A percentile compares a stretch with the other conserved stretches of the same genome.
phyloP scores from a whole-genome alignment of 37 sponge, comb jelly and placozoan species.

The Cladorhizidae sp. region DNA sequence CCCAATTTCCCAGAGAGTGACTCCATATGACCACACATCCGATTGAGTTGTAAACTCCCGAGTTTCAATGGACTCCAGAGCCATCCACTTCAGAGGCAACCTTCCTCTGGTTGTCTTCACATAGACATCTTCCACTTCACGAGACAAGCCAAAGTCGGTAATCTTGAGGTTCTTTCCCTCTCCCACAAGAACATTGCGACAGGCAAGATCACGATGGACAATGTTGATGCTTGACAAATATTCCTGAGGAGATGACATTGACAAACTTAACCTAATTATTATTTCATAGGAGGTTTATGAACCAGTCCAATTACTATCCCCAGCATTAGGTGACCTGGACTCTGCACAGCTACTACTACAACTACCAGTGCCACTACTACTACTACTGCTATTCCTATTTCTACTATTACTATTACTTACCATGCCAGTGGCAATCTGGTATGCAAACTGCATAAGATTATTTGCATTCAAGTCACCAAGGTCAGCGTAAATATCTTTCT shows the following conservation, averaged over 20 bases:
- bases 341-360: too few relatives aligned
- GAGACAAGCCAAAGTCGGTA: slow-evolving; percentile 75
- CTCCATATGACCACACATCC: slow-evolving; percentile 82
- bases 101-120: slow-evolving; percentile 57
- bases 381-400: too few relatives aligned
- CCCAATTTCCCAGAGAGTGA: slow-evolving; percentile 75
- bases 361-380: too few relatives aligned
- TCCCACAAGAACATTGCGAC: slow-evolving; percentile 75
- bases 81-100: slow-evolving; percentile 75
- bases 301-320: too few relatives aligned
- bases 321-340: too few relatives aligned
- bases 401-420: slow-evolving; percentile 9
- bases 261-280: too few relatives aligned
- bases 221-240: slow-evolving; percentile 61
- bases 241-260: slow-evolving; percentile 17
- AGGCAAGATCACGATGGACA: slow-evolving; percentile 82
- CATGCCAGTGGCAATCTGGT: slow-evolving; percentile 75
- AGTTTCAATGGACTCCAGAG: slow-evolving; percentile 65
- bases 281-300: too few relatives aligned
- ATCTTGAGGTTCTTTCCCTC: slow-evolving; percentile 71
- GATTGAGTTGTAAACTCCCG: slow-evolving; percentile 61
- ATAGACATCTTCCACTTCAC: slow-evolving; percentile 61
- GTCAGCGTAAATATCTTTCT: slow-evolving; percentile 9
- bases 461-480: slow-evolving; percentile 46
- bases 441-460: slow-evolving; percentile 64